Evolutionary conservation across 2,888 invertebrate genomes (phyloP), one percentile per base, ranked within the genome.

Genomic region (Nebria salina): DNA sequence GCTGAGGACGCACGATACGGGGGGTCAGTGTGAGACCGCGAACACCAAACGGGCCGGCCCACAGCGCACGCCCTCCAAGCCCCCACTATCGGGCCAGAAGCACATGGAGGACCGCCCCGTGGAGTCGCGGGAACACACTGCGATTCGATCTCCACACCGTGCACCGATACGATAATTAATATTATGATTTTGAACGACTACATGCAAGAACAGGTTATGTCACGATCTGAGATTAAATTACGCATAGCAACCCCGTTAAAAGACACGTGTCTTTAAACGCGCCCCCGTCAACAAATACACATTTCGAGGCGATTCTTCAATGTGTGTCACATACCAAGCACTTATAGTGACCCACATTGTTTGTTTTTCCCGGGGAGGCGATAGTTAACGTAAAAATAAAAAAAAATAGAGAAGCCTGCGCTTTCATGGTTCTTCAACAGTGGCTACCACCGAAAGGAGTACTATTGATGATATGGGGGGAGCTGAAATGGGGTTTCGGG

Each of bases 11-110:
- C 82, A 54, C 78, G 82, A 66, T 79, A 75, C 64, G 65, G 72
- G 77, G 70, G 77, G 81, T 82, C 66, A 76, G 68, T 70, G 78
- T 54, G 65, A 82, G 82, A 83, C 85, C 85, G 86, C 88, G 86
- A 88, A 87, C 86, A 86, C 86, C 87, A 86, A 76, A 76, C 80
- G 82, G 85, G 86, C 87, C 88, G 87, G 88, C 88, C 87, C 86
- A 85, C 70, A 86, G 87, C 89, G 88, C 87, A 87, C 88, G 87
- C 88, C 87, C 88, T 87, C 86, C 86, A 85, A 86, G 87, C 87
- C 87, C 86, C 85, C 85, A 84, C 83, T 83, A 82, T 82, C 84
- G 84, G 13, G 42, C 79, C 73, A 82, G 42, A 54, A 70, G 70
- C 83, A 41, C 78, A 41, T 65, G 66, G 73, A 42, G 86, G 86